Evolutionary conservation across 2,113 vertebrate genomes (phyloP), one percentile per base, ranked within the genome.

Genomic region (Trochalopteron elliotii): DNA sequence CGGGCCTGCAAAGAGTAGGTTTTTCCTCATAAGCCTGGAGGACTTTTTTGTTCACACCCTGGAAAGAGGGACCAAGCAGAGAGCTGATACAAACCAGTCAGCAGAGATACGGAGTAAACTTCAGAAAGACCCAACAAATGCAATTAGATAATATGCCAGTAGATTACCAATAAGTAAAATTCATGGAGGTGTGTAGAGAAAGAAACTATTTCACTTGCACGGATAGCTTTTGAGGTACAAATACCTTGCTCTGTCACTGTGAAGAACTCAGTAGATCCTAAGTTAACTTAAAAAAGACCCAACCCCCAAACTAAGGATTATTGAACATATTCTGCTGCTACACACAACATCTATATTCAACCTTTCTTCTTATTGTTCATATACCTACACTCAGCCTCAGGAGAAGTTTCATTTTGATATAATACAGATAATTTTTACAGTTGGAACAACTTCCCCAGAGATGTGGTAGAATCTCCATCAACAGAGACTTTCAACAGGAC

Each of bases 1-100:
- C 6, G 75, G 37, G 20, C 35, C 87, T 77, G 55, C 16, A 76
- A 87, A 90, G 35, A 88, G n/a, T 67, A 96, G 70, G 68, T 12
- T 95, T 61, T 44, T 55, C 22, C 55, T 83, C 47, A 50, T 56
- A 88, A 95, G 64, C 63, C 39, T 72, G 39, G 91, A 93, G 19
- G 4, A 68, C 28, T 47, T 57, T 80, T 93, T 68, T 42, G 8
- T 74, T 96, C 70, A 37, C 50, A 59, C 19, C 13, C 13, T 70
- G 75, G 23, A 83, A 93, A 67, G 67, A 70, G 10, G 55, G 18
- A 77, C 55, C 50, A 74, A 89, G 61, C n/a, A 90, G 33, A 67
- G 55, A 76, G 23, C 30, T 42, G n/a, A 85, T 74, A 87, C 77
- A 87, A 91, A 55, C 30, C 80, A 90, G n/a, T 20, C 50, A 84